Evolutionary conservation across 2,797 vertebrate genomes (phyloP), one percentile per base, ranked within the genome.

Genomic region (Falco concolor): DNA sequence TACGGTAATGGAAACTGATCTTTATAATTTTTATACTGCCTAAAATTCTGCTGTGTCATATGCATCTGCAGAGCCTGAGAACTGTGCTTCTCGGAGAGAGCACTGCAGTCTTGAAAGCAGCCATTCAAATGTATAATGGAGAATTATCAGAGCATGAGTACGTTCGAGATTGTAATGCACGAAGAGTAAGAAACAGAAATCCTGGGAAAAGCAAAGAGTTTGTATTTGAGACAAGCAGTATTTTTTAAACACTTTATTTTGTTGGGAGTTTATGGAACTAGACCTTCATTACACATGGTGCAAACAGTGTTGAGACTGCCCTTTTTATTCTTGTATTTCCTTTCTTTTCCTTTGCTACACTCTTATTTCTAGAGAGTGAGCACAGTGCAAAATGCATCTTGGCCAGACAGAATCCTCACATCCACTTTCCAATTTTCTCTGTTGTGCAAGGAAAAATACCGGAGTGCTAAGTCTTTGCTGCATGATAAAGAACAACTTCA

Each of bases 1-100:
- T 96, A 96, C 59, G 76, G 92, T 97, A 97, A 96, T 97, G 93
- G 96, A 97, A 95, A 93, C 57, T 36, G 94, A 96, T 95, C 94
- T 96, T 96, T 96, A 88, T 83, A 91, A 90, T 88, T 96, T 91
- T 94, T 90, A 88, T 79, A 95, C 50, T 88, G 93, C 92, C 90
- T 93, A 92, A 88, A 94, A 94, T 97, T 93, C 90, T 96, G 93
- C 96, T 94, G 96, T 86, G 94, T 96, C 93, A 94, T 92, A 90
- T 23, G 80, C 96, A 93, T 91, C 95, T 92, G 93, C 90, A 93
- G 96, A 96, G 95, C 89, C 81, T 52, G 52, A 65, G 90, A 85
- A 83, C 91, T 67, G 67, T 50, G 87, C 89, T 44, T 75, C 92
- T 87, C 32, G 0, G 70, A 14, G 52, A 93, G 88, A 80, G 84